Evolutionary conservation across 2,797 vertebrate genomes (phyloP), one percentile per base, ranked within the genome.

Genomic region (Loris lydekkerianus): DNA sequence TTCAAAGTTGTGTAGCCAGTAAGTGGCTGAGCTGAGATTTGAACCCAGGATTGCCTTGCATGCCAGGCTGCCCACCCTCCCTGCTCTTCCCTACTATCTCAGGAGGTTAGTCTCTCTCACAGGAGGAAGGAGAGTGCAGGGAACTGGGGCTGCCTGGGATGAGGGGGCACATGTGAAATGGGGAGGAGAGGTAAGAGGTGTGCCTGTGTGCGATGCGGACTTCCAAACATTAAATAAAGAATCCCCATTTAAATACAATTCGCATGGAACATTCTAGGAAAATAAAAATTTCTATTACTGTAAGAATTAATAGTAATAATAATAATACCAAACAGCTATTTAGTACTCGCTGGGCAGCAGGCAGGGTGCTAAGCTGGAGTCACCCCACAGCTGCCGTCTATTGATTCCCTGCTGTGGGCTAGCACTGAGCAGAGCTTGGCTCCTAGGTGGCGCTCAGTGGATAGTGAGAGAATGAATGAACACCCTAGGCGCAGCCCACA

Each of bases 171-270:
- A 10, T 10, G 7, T 43, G 37, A 31, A 31, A 69, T 3, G 40
- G 75, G 10, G 23, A n/a, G 17, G 18, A 25, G 37, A 56, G 43
- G 11, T 27, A 60, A 15, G 10, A 53, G 13, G 4, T 9, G 23
- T 27, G 29, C 25, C 3, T 25, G 69, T 7, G 20, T 65, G 13
- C 56, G 37, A n/a, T 5, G 65, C 29, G 21, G 34, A 34, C 49
- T 86, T 89, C 58, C 80, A 63, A 72, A 87, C 43, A 53, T n/a
- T 49, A 75, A 69, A 84, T 49, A 69, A 78, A 84, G 75, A 69
- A 60, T 49, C 46, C 18, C 83, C n/a, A 31, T n/a, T 25, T 67
- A 91, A 91, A 78, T 46, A 65, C 31, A 77, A 43, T 60, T 95
- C 84, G 83, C 78, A 65, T 0, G 10, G 86, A 91, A 84, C 81